These are phyloP conservation scores for Lymantria dispar DNA, from an alignment of 2,888 invertebrate genomes.

Conservation along the genomic window DNA sequence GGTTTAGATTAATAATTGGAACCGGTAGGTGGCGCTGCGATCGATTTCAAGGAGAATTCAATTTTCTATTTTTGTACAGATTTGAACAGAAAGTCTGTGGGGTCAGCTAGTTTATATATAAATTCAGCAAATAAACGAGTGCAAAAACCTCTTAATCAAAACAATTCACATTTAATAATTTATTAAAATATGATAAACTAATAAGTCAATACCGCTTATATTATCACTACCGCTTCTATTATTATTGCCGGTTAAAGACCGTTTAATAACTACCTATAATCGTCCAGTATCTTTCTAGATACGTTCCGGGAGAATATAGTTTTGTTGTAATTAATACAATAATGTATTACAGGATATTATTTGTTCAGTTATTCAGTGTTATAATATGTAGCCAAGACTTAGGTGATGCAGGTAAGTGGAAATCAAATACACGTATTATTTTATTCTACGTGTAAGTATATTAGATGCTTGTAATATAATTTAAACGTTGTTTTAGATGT, in stretches of 20 bases:
- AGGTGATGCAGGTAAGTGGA: conserved; percentile 17
- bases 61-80: no score
- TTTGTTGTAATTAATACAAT: conserved; percentile 18
- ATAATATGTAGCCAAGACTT: conserved; percentile 12
- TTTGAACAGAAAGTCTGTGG: no score
- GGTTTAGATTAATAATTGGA: no score
- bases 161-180: not conserved
- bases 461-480: not conserved
- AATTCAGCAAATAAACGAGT: not conserved
- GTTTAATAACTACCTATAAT: conserved; percentile 11
- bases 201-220: not conserved
- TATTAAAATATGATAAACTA: no score
- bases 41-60: no score
- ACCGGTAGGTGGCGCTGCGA: no score
- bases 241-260: conserved; percentile 26
- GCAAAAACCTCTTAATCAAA: not conserved
- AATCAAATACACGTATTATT: no score
- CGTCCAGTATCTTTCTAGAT: conserved; percentile 7
- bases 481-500: not conserved
- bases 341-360: conserved; percentile 17
- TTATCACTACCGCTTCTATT: not conserved
- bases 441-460: not conserved
- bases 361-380: conserved; percentile 17
- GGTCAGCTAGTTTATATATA: not conserved
- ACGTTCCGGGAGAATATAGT: conserved; percentile 14